A percentile compares a stretch with the other conserved stretches of the same genome.
Conservation (phyloP, 2,888 invertebrate genomes). For the Xestoiulus laeticollis region DNA sequence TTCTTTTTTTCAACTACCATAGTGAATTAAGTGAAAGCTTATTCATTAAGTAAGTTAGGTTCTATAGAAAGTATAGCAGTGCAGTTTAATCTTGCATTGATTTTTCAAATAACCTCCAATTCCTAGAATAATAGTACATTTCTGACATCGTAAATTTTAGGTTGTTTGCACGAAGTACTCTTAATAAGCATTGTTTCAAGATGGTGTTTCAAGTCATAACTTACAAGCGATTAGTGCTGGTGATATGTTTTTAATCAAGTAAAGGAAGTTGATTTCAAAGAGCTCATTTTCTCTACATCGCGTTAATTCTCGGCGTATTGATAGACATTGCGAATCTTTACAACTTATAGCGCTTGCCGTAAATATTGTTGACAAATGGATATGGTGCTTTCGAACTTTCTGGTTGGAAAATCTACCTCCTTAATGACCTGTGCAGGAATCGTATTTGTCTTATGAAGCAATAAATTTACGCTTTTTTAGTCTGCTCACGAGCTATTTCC, state of each 20-base stretch:
- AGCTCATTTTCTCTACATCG: neutral
- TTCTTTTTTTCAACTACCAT: neutral
- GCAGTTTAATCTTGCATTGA: neutral
- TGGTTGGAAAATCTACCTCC: neutral
- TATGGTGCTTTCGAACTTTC: neutral
- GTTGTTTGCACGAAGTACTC: neutral
- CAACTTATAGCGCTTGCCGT: neutral
- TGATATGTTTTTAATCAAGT: neutral
- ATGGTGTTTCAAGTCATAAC: neutral
- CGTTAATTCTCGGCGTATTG: neutral
- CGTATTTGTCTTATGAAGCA: neutral
- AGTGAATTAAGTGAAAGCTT: neutral
- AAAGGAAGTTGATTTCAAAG: neutral
- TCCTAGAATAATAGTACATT: neutral
- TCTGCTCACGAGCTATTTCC: too few species aligned
- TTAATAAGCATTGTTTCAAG: neutral
- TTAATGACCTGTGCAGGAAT: neutral
- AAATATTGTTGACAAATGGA: neutral
- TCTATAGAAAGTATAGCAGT: too few species aligned
- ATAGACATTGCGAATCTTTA: neutral
- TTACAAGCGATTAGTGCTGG: neutral
- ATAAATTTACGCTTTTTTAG: too few species aligned
- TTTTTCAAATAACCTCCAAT: neutral
- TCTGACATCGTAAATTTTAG: neutral
- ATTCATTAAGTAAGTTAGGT: too few species aligned